Evolutionary conservation across 1,140 invertebrate genomes (phyloP), one percentile per base, ranked within the genome.

Genomic region (Helicorthomorpha holstii): DNA sequence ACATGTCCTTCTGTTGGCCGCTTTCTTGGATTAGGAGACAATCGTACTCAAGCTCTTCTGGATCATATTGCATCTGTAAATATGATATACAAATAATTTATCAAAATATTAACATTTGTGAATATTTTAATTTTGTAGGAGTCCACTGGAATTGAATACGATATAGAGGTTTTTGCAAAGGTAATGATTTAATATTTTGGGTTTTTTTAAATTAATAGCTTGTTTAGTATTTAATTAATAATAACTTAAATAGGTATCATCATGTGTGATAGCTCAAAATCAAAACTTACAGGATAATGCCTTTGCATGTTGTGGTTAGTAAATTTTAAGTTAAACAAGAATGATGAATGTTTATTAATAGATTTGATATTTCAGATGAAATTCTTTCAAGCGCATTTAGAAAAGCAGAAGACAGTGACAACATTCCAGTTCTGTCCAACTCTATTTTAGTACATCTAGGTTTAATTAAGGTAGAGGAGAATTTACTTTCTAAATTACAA

Each of bases 371-470:
- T 7, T 34, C 16, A 34, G 29, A 79, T 59, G 61, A 58, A 2
- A 63, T 84, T 14, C 79, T 76, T 51, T 66, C 70, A 54, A 70
- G 77, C 51, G 60, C 79, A 14, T 78, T 81, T 58, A 66, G 68
- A 3, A 73, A 72, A 61, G 75, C 74, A 1, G 57, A 68, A 47
- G 64, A 66, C 26, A 64, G 63, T n/a, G 64, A 74, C 50, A 59
- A 70, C 55, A 61, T 71, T 34, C 68, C 73, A 0, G 58, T 68
- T 34, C 67, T 82, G 2, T 74, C 76, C 52, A 84, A 85, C 60
- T 67, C 69, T 49, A 62, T 83, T 22, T 64, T 85, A 1, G 74
- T 82, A 14, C 70, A 76, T 60, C 63, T 85, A 50, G 80, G 79
- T 24, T 66, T 86, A 19, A 68, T 85, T 42, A 84, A 83, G 65